Conservation (phyloP, 2,797 vertebrate genomes). For the Tapirus indicus region DNA sequence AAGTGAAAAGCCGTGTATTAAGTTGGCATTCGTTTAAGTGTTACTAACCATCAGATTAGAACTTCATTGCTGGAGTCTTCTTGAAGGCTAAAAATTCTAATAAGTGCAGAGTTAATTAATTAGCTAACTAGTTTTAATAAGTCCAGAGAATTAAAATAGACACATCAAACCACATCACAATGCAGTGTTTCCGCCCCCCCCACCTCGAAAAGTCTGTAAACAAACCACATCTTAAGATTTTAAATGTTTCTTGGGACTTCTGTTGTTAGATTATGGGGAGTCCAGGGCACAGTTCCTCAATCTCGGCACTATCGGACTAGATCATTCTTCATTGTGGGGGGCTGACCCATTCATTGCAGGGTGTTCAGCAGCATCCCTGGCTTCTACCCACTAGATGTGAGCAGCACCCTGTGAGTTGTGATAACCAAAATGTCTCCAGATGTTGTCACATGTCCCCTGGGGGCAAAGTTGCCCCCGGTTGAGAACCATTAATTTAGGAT, state of each 20-base stretch:
- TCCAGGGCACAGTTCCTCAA: background rate
- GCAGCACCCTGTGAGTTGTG: background rate
- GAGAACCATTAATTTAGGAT: slow-evolving; percentile 15
- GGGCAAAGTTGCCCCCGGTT: background rate
- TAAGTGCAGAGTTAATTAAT: background rate
- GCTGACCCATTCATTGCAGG: fast-evolving
- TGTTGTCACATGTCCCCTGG: background rate
- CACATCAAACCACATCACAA: background rate
- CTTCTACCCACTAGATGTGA: background rate
- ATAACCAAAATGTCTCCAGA: slow-evolving; percentile 31
- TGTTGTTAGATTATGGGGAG: background rate
- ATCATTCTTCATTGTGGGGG: background rate
- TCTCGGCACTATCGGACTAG: background rate
- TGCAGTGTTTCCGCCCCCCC: background rate
- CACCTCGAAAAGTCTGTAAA: background rate
- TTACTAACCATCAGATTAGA: background rate
- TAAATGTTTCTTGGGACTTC: background rate
- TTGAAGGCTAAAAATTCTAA: background rate
- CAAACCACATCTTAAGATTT: background rate
- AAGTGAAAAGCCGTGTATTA: background rate
- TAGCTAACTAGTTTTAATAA: background rate
- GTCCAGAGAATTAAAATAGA: background rate
- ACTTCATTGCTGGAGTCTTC: background rate
- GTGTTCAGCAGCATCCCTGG: background rate
- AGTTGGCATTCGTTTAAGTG: background rate